A percentile compares a stretch with the other conserved stretches of the same genome.
Conservation (phyloP, 64 coral and sea anemone species). For the Montipora efflorescens region DNA sequence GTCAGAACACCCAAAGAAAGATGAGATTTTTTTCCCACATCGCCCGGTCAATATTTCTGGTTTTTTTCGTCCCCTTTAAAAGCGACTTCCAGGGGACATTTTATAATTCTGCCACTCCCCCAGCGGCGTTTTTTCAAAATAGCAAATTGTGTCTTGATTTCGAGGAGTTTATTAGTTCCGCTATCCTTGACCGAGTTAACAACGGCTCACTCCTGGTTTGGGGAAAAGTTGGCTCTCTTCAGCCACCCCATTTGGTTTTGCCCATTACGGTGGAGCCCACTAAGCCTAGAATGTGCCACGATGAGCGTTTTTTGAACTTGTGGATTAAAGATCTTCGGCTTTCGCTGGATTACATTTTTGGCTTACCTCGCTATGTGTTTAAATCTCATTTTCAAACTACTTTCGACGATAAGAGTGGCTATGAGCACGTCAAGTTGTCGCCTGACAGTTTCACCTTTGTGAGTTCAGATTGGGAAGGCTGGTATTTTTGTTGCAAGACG, state of each 20-base stretch:
- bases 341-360: constrained; percentile 49
- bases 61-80: not conserved
- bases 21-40: no score
- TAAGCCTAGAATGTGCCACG: constrained; percentile 34
- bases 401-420: constrained; percentile 58
- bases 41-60: not conserved
- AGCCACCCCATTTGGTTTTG: constrained; percentile 1
- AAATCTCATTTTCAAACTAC: constrained; percentile 29
- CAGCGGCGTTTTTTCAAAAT: no score
- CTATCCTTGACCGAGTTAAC: no score
- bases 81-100: no score
- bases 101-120: no score
- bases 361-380: constrained; percentile 13
- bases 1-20: no score
- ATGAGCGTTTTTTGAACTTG: constrained; percentile 56
- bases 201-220: no score
- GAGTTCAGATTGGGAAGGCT: not conserved
- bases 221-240: no score
- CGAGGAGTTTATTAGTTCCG: no score
- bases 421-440: constrained; percentile 9
- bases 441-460: not conserved
- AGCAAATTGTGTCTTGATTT: no score
- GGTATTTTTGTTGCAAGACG: constrained; percentile 41
- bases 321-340: constrained; percentile 55
- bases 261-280: constrained; percentile 1